Conservation (phyloP, 2,888 invertebrate species). For the Petrolisthes cinctipes region DNA sequence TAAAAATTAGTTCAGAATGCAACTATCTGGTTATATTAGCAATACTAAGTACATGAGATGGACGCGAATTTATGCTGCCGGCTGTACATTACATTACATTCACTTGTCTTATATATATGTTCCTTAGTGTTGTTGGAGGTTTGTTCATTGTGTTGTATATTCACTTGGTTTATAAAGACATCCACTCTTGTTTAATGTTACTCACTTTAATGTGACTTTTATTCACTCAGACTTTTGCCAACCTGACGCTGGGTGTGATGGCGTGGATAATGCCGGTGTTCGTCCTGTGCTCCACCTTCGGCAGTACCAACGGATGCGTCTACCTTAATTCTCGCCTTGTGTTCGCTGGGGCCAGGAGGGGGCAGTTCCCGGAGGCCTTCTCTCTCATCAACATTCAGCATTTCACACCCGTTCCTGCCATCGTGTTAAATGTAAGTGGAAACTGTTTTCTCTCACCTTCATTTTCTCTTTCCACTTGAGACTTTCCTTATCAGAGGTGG, state of each 20-base stretch:
- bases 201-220: background rate
- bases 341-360: constrained; percentile 89
- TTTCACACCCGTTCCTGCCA: constrained; percentile 82
- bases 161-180: too few relatives aligned
- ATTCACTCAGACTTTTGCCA: constrained; percentile 79
- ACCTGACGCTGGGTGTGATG: constrained; percentile 85
- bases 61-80: too few relatives aligned
- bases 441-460: background rate
- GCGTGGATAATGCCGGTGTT: constrained; percentile 95
- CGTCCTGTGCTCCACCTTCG: constrained; percentile 88
- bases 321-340: constrained; percentile 91
- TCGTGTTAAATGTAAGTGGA: constrained; percentile 56
- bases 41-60: too few relatives aligned
- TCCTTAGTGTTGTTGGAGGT: too few relatives aligned
- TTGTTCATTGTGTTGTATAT: too few relatives aligned
- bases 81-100: too few relatives aligned
- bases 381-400: constrained; percentile 85
- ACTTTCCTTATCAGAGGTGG: too few relatives aligned
- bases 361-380: constrained; percentile 87
- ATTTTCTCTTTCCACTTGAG: too few relatives aligned
- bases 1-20: too few relatives aligned
- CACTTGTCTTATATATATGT: too few relatives aligned
- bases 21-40: too few relatives aligned
- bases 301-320: constrained; percentile 93
- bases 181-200: background rate